Conservation (phyloP, 2,113 vertebrate genomes). For the Orientallactaga bullata region DNA sequence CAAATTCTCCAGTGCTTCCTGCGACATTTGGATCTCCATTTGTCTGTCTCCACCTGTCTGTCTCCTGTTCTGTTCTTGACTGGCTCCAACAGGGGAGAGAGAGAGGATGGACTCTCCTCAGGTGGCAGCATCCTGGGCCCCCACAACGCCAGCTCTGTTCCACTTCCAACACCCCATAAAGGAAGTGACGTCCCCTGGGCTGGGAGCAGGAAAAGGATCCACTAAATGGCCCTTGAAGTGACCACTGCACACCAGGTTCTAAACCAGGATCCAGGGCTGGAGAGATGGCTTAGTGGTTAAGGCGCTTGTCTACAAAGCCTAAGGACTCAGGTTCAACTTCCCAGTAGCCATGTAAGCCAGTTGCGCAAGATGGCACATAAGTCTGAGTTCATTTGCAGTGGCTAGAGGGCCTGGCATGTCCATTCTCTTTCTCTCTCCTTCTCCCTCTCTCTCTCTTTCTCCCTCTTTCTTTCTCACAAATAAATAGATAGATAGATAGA, state of each 20-base stretch:
- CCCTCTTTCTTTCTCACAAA: no score
- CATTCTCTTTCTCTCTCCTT: no score
- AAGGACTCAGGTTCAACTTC: no score
- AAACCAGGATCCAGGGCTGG: background rate
- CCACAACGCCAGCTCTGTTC: background rate
- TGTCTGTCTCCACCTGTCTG: background rate
- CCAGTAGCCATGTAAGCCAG: no score
- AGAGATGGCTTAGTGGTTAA: no score
- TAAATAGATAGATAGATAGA: no score
- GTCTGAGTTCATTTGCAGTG: no score
- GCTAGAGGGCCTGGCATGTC: no score
- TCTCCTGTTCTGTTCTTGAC: background rate
- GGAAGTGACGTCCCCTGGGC: background rate
- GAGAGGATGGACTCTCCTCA: background rate
- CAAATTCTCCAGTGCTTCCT: background rate
- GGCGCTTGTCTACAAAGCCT: no score
- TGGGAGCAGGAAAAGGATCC: background rate
- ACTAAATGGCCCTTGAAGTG: background rate
- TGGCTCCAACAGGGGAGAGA: background rate
- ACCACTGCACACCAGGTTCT: background rate
- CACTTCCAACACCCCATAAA: background rate
- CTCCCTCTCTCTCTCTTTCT: no score
- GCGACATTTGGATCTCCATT: background rate
- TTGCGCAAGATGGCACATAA: no score
- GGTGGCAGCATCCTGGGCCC: background rate